phyloP scores from a whole-genome alignment of 2,888 invertebrate species.

The Agrypnus murinus region DNA sequence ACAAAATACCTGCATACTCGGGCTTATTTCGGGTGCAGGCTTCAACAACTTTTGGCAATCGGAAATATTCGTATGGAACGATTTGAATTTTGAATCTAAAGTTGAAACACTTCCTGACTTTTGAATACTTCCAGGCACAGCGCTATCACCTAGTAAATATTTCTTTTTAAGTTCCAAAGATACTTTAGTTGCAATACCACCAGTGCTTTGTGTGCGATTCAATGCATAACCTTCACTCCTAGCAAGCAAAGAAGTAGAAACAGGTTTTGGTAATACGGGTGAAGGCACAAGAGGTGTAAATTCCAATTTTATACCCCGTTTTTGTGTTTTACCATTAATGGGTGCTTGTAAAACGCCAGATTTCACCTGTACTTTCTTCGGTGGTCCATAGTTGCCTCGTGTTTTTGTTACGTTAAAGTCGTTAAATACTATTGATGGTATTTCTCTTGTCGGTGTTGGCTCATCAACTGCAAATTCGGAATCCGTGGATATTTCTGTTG shows the following conservation, averaged over 20 bases:
- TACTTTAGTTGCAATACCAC: conserved; percentile 90
- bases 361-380: conserved; percentile 78
- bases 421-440: conserved; percentile 85
- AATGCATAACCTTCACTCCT: conserved; percentile 84
- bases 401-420: conserved; percentile 77
- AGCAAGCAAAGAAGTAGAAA: conserved; percentile 60
- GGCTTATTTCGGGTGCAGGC: conserved; percentile 81
- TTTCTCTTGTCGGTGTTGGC: conserved; percentile 79
- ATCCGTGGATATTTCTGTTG: conserved; percentile 94
- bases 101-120: conserved; percentile 90
- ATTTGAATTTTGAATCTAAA: conserved; percentile 88
- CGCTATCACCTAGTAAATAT: conserved; percentile 85
- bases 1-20: conserved; percentile 82
- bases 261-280: conserved; percentile 62
- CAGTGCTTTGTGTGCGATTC: conserved; percentile 89
- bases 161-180: conserved; percentile 90
- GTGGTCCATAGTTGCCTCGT: conserved; percentile 68
- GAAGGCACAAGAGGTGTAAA: conserved; percentile 68
- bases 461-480: conserved; percentile 93
- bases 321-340: conserved; percentile 65
- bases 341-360: conserved; percentile 71
- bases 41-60: conserved; percentile 91
- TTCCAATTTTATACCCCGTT: conserved; percentile 68
- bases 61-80: conserved; percentile 88
- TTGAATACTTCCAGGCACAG: conserved; percentile 80